These are phyloP conservation scores for Poicephalus gulielmi DNA, from an alignment of 2,113 vertebrate species.

Conservation along the genomic window DNA sequence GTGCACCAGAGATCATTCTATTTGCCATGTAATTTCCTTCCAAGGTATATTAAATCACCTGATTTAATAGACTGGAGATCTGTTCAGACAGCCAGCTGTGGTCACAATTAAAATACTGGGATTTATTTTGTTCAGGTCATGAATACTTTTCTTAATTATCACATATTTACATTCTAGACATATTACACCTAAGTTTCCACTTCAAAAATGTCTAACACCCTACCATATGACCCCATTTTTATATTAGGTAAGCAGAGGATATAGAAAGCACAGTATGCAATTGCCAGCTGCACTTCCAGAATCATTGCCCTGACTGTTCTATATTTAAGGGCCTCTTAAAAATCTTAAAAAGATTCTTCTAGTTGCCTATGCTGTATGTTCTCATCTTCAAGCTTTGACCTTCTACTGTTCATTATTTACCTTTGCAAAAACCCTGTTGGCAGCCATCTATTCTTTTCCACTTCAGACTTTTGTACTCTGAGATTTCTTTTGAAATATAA, in stretches of 20 bases:
- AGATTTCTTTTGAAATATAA: slow-evolving; percentile 1
- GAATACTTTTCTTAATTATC: neutral
- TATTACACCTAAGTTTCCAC: neutral
- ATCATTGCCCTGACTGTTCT: neutral
- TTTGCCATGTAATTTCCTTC: neutral
- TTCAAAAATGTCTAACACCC: neutral
- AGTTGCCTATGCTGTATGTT: neutral
- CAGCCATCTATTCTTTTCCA: neutral
- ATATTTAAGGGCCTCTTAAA: neutral
- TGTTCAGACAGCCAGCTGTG: neutral
- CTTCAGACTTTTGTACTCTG: neutral
- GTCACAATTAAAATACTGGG: neutral
- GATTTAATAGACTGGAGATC: neutral
- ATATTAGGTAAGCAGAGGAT: neutral
- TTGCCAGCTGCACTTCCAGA: neutral
- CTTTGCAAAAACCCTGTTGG: slow-evolving; percentile 12
- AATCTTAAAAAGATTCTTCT: neutral
- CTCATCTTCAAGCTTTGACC: neutral
- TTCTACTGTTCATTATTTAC: slow-evolving; percentile 34
- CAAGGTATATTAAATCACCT: neutral
- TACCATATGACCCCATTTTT: neutral
- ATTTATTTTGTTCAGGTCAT: neutral
- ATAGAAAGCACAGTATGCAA: neutral
- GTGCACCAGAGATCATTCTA: neutral
- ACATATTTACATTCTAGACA: neutral